Evolutionary conservation across 2,888 invertebrate species (phyloP).

Genomic region (Eupithecia subumbrata): DNA sequence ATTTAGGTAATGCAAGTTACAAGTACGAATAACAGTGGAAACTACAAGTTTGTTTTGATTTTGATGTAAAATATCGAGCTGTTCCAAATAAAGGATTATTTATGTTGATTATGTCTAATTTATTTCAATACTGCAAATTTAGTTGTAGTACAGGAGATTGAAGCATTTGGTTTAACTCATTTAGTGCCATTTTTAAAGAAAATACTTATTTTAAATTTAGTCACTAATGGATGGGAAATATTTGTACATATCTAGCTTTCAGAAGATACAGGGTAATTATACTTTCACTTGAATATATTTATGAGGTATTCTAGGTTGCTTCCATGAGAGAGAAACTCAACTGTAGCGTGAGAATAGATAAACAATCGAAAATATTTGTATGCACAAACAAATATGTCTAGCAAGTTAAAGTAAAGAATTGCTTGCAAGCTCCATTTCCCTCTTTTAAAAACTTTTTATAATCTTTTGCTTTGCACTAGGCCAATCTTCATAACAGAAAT

Average conservation of each 20-base stretch:
- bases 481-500: neutral
- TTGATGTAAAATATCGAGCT: constrained; percentile 14
- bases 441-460: neutral
- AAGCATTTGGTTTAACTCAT: neutral
- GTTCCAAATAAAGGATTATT: constrained; percentile 20
- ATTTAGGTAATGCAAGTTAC: constrained; percentile 8
- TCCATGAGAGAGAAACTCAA: constrained; percentile 8
- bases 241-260: neutral
- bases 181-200: neutral
- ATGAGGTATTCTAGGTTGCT: neutral
- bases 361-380: constrained; percentile 12
- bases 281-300: constrained; percentile 1
- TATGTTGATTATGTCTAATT: constrained; percentile 16
- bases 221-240: neutral
- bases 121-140: constrained; percentile 6
- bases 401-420: neutral
- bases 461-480: too few species aligned
- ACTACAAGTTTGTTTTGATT: constrained; percentile 11
- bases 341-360: neutral
- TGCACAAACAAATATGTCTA: neutral
- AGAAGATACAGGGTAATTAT: neutral
- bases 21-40: neutral
- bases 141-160: neutral
- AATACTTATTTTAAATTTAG: neutral
- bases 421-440: neutral